phyloP scores from a whole-genome alignment of 2,797 vertebrate species.

The Ceryle rudis region DNA sequence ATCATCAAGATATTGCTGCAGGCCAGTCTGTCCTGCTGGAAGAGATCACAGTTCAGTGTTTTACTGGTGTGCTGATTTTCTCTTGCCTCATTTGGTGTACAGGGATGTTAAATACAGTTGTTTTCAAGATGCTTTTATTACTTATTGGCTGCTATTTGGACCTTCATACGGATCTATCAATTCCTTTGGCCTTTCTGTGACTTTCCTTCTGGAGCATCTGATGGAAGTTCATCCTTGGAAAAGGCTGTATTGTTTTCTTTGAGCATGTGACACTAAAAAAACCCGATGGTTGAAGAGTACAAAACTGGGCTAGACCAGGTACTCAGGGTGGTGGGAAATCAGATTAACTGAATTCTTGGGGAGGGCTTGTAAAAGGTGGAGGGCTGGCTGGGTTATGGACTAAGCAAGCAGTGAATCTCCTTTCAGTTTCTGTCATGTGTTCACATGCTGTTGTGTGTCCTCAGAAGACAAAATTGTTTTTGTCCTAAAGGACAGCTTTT shows the following conservation, averaged over 20 bases:
- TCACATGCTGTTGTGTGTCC: fast-evolving
- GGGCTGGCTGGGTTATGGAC: not conserved
- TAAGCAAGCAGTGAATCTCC: not conserved
- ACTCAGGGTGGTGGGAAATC: not conserved
- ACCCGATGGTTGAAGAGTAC: fast-evolving
- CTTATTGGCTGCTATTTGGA: not conserved
- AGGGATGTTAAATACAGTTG: not conserved
- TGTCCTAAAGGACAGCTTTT: not conserved
- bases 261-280: not conserved
- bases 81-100: fast-evolving
- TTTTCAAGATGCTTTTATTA: not conserved
- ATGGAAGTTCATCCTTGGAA: not conserved
- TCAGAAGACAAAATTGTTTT: not conserved
- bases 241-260: not conserved
- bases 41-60: not conserved
- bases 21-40: not conserved
- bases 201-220: not conserved
- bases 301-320: not conserved
- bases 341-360: not conserved
- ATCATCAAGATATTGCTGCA: not conserved
- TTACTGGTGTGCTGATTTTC: not conserved
- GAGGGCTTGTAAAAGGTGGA: not conserved
- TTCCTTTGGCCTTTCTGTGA: not conserved
- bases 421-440: not conserved
- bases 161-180: not conserved